These are phyloP conservation scores for Anas platyrhynchos DNA, from an alignment of 2,113 vertebrate species.

Conservation along the genomic window DNA sequence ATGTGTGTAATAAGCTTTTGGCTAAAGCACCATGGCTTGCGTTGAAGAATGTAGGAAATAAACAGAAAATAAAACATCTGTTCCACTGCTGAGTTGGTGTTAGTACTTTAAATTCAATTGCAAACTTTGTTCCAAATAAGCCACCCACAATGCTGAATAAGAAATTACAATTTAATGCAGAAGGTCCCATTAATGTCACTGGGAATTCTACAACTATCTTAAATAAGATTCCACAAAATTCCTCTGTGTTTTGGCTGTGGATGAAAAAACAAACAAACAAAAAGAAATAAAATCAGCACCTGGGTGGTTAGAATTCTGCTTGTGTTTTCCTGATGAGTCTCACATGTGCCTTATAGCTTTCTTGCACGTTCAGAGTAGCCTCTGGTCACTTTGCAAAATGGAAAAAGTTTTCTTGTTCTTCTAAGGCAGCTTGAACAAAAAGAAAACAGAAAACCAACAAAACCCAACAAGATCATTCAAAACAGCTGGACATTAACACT, in stretches of 20 bases:
- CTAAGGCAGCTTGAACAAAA: background rate
- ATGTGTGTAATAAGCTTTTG: background rate
- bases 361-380: background rate
- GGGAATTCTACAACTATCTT: background rate
- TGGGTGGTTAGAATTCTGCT: background rate
- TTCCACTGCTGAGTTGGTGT: background rate
- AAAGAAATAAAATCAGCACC: background rate
- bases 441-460: background rate
- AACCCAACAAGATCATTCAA: background rate
- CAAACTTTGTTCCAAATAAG: background rate
- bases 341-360: background rate
- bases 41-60: background rate
- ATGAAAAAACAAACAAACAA: background rate
- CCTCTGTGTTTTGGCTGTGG: background rate
- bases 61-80: constrained; percentile 25
- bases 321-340: background rate
- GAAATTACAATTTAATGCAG: background rate
- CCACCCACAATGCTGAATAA: background rate
- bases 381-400: background rate
- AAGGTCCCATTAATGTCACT: background rate
- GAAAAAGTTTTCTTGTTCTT: background rate
- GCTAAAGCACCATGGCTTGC: background rate
- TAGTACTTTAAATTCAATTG: background rate
- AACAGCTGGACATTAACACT: background rate
- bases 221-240: background rate